Base-by-base conservation (phyloP, 35 echinoderm and acorn worm species). In the Lytechinus pictus region DNA sequence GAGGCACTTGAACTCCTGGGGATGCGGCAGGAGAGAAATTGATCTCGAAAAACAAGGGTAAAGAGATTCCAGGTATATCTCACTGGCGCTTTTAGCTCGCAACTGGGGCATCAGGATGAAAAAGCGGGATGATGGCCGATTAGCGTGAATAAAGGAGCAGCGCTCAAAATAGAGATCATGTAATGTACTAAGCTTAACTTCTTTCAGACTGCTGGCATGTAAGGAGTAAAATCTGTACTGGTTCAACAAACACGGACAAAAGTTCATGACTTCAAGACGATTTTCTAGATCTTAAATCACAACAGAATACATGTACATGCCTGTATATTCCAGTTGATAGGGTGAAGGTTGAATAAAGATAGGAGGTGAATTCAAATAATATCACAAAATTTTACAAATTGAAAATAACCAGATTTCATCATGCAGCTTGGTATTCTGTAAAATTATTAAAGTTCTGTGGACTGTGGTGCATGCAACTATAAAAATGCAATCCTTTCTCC, bases 41-140 rank as follows among this genome's bases (percentile, higher is more conserved):
- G 66, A 79, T 79, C 66, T 79, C 66, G 66, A 79, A 79, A n/a
- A 79, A 79, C 66, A 24, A 79, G 66, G 66, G 66, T 79, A 79
- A 79, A 79, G 66, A 79, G 66, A 24, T 79, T 16, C 12, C n/a
- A 24, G 66, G 66, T 24, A 79, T 19, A 44, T 2, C 33, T 44
- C 33, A 44, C 66, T 79, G 16, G 4, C 1, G 21, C 66, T 6
- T 79, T 24, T 7, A 24, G 33, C n/a, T 7, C 66, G n/a, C 66
- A 79, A 79, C 5, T 16, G 66, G 66, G 21, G 16, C 21, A 79
- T n/a, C 66, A n/a, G 66, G 66, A 79, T 24, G 19, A 79, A 79
- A 16, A 79, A 79, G 66, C 66, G 0, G 66, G 66, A 16, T 79
- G 66, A 79, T 79, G 66, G 66, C 66, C 66, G 66, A 79, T 79